Conservation (phyloP, 2,113 vertebrate species). For the Theropithecus gelada region DNA sequence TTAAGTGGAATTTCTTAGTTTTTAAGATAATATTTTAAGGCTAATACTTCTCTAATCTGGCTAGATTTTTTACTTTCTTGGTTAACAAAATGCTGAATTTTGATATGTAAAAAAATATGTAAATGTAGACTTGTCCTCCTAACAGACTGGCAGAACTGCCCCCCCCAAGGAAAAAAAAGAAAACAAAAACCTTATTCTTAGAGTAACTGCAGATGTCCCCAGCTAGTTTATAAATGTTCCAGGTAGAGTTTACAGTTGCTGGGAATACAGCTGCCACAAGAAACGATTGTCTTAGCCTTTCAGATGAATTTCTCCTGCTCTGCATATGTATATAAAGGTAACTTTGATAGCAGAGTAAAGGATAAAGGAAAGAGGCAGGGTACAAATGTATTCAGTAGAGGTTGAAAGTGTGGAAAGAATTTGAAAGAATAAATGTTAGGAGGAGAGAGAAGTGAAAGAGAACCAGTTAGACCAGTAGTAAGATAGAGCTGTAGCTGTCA, state of each 20-base stretch:
- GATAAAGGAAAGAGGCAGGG: neutral
- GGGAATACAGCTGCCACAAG: neutral
- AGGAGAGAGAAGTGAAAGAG: neutral
- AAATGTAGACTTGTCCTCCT: neutral
- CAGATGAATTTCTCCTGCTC: neutral
- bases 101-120: neutral
- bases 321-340: neutral
- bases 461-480: neutral
- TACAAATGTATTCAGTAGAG: neutral
- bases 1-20: neutral
- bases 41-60: neutral
- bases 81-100: constrained; percentile 43
- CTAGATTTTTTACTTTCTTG: constrained; percentile 13
- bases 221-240: neutral
- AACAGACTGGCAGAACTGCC: neutral
- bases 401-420: neutral
- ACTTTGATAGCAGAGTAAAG: neutral
- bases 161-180: neutral
- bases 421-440: neutral
- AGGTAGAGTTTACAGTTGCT: neutral
- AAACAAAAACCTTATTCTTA: neutral
- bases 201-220: neutral
- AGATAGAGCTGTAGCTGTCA: neutral
- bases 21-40: constrained; percentile 44
- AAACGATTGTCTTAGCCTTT: neutral